Base-by-base conservation (phyloP, 1,140 invertebrate species). In the Drosophila aff. region DNA sequence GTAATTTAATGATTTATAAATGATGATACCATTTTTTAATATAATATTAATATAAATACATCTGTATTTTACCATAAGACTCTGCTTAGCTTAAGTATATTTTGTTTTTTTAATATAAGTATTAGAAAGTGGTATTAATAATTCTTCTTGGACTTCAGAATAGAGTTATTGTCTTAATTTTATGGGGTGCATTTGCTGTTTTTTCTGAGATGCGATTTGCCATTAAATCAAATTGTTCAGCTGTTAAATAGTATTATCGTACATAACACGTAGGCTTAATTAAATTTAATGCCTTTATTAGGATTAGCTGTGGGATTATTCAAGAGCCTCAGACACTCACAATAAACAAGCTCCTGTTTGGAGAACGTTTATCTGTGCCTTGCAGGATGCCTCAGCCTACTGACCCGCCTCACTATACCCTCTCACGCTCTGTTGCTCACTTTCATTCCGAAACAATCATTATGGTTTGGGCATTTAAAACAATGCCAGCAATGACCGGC, bases 401-500 rank as follows among this genome's bases (percentile, higher is more conserved):
- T 15, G 31, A 55, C 16, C 26, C 28, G 33, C 40, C 18, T 13
- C 9, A 11, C 33, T 5, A 53, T 72, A 71, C 68, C 21, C 68
- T 71, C 26, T 16, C 40, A 69, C 44, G 68, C 33, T 38, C 44
- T 28, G 31, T 43, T 68, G 15, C 26, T 72, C 52, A 69, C 47
- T 73, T 61, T 52, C 69, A 40, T 60, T 73, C 44, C 23, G 69
- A 69, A 75, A 75, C 69, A 73, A 73, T 73, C 69, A 73, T 73
- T 73, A 60, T 62, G 68, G 71, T 62, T 50, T 49, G 52, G 61
- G 52, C 71, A 75, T 76, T 76, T 76, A 76, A 76, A 76, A 76
- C 74, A 76, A 76, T 76, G 74, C 71, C 61, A 33, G 40, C 68
- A 71, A 77, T 81, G 82, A 73, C 82, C 57, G 63, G 61, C 74